A percentile compares a stretch with the other conserved stretches of the same genome.
Conservation (phyloP, 2,888 invertebrate genomes). For the Diabrotica balteata region DNA sequence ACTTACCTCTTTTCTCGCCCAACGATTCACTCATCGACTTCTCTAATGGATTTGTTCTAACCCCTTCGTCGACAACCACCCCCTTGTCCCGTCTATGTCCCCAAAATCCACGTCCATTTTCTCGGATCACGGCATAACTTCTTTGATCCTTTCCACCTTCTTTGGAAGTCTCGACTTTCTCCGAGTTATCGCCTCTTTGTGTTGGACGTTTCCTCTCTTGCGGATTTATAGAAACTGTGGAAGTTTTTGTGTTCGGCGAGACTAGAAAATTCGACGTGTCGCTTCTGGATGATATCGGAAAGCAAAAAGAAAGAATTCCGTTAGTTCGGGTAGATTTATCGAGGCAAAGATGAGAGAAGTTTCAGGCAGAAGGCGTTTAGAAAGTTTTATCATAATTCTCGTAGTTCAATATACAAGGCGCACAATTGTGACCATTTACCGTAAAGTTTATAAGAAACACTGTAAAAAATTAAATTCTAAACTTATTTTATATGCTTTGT, state of each 20-base stretch:
- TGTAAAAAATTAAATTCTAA: too few relatives aligned
- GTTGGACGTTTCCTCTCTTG: constrained; percentile 18
- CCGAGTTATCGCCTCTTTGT: constrained; percentile 34
- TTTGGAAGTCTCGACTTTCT: background rate
- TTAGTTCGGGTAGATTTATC: constrained; percentile 2
- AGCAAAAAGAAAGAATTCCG: constrained; percentile 3
- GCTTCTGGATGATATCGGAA: constrained; percentile 8
- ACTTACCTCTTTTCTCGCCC: constrained; percentile 16
- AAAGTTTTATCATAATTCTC: too few relatives aligned
- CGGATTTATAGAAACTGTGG: constrained; percentile 10
- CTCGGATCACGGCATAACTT: constrained; percentile 14
- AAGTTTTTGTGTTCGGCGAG: constrained; percentile 1
- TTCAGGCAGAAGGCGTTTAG: background rate
- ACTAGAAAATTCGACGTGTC: background rate
- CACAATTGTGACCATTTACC: too few relatives aligned
- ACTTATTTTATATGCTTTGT: too few relatives aligned
- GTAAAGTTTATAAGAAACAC: too few relatives aligned
- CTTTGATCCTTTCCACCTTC: constrained; percentile 6
- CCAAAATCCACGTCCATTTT: constrained; percentile 14
- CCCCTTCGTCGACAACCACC: background rate
- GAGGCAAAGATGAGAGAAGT: background rate
- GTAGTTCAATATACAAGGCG: too few relatives aligned
- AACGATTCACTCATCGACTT: constrained; percentile 21
- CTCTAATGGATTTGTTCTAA: constrained; percentile 9
- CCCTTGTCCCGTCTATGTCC: background rate